phyloP scores from a whole-genome alignment of 1,140 invertebrate species.

The Drosophila bocki region DNA sequence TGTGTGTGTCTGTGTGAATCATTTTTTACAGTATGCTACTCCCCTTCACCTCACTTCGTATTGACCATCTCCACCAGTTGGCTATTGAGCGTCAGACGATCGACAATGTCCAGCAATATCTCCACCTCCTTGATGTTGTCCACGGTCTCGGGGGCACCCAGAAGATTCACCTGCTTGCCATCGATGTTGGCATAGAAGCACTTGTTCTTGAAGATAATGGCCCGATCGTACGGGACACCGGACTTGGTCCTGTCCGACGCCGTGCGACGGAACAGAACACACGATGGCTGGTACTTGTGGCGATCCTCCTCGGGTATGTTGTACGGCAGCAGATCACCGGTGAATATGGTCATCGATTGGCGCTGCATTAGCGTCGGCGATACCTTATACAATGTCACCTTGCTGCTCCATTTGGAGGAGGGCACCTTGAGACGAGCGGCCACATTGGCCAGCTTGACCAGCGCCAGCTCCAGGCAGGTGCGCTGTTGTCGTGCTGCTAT shows the following conservation, averaged over 20 bases:
- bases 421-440: constrained; percentile 67
- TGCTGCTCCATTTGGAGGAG: constrained; percentile 69
- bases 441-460: constrained; percentile 77
- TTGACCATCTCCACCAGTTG: constrained; percentile 71
- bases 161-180: constrained; percentile 80
- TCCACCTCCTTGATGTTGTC: constrained; percentile 70
- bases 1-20: constrained; percentile 12
- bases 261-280: constrained; percentile 75
- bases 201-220: constrained; percentile 84
- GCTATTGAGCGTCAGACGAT: constrained; percentile 62
- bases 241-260: constrained; percentile 58
- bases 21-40: constrained; percentile 37
- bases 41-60: constrained; percentile 43
- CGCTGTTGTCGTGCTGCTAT: constrained; percentile 55
- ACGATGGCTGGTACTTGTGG: constrained; percentile 81
- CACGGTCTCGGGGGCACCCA: constrained; percentile 74
- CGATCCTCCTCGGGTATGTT: constrained; percentile 77
- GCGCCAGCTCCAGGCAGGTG: constrained; percentile 71
- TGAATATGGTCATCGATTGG: constrained; percentile 67
- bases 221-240: constrained; percentile 80
- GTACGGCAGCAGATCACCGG: constrained; percentile 72
- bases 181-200: constrained; percentile 83
- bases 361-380: constrained; percentile 59
- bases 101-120: constrained; percentile 79
- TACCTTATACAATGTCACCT: constrained; percentile 79